A percentile compares a stretch with the other conserved stretches of the same genome.
Evolutionary conservation across 2,888 invertebrate genomes (phyloP).

Genomic region (Branchipolynoe longqiensis): DNA sequence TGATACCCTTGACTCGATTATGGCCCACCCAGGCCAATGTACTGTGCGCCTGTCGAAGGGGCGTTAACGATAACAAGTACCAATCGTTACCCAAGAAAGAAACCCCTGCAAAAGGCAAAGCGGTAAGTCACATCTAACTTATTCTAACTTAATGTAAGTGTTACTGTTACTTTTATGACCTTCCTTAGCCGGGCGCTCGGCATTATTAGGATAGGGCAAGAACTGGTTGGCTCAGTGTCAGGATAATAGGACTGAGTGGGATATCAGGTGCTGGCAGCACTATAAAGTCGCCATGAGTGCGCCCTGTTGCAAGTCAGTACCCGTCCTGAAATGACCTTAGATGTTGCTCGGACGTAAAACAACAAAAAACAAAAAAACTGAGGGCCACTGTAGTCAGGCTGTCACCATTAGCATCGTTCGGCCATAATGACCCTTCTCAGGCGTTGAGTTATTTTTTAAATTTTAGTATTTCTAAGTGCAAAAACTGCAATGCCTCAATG

Average conservation of each 20-base stretch:
- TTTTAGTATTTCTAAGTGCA: too few relatives aligned
- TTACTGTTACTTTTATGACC: neutral
- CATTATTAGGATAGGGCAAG: too few relatives aligned
- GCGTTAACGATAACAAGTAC: neutral
- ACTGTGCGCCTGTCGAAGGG: conserved; percentile 16
- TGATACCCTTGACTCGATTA: neutral
- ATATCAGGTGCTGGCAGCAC: neutral
- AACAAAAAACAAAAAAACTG: too few relatives aligned
- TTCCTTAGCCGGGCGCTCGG: too few relatives aligned
- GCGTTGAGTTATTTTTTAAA: neutral
- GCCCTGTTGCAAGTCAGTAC: too few relatives aligned
- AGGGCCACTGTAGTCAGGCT: too few relatives aligned
- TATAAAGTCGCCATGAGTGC: too few relatives aligned
- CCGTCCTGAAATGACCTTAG: too few relatives aligned
- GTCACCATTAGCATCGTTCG: neutral
- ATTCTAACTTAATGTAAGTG: neutral
- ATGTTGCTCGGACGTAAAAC: too few relatives aligned
- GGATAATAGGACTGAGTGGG: too few relatives aligned
- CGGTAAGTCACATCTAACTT: neutral
- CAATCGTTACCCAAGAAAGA: neutral
- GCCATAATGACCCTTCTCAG: neutral
- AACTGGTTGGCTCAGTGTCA: too few relatives aligned
- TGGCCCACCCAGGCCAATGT: neutral
- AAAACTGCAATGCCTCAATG: too few relatives aligned
- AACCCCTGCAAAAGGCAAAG: conserved; percentile 5